phyloP scores from a whole-genome alignment of 2,888 invertebrate genomes.

The Orthosia incerta region DNA sequence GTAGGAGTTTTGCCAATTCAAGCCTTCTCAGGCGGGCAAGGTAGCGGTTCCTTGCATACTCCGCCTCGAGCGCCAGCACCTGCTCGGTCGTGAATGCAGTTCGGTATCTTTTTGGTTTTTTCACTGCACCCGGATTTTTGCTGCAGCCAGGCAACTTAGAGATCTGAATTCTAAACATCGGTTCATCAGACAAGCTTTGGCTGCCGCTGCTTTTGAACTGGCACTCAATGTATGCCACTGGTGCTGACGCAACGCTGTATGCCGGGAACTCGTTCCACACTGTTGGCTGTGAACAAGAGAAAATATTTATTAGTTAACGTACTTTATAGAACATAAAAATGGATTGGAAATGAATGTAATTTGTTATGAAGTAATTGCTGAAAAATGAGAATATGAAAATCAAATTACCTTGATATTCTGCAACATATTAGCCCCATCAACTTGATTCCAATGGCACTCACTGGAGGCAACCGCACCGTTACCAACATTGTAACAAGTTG shows the following conservation, averaged over 20 bases:
- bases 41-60: conserved; percentile 93
- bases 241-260: no score
- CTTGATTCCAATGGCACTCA: conserved; percentile 30
- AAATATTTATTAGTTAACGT: no score
- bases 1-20: conserved; percentile 86
- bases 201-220: no score
- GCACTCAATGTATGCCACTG: background rate
- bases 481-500: conserved; percentile 15
- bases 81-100: conserved; percentile 95
- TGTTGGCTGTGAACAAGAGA: no score
- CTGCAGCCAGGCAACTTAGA: conserved; percentile 61
- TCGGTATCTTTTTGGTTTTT: conserved; percentile 92
- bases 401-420: no score
- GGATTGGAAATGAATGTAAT: no score
- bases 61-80: conserved; percentile 94
- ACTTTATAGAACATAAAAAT: no score
- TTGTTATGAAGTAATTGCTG: no score
- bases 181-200: conserved; percentile 37
- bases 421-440: no score
- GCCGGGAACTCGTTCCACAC: no score
- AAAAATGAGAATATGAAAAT: no score
- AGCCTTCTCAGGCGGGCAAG: conserved; percentile 94
- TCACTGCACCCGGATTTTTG: conserved; percentile 61
- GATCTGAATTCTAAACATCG: conserved; percentile 49
- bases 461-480: conserved; percentile 45